phyloP scores from a whole-genome alignment of 2,113 vertebrate species.

The Montifringilla adamsi region DNA sequence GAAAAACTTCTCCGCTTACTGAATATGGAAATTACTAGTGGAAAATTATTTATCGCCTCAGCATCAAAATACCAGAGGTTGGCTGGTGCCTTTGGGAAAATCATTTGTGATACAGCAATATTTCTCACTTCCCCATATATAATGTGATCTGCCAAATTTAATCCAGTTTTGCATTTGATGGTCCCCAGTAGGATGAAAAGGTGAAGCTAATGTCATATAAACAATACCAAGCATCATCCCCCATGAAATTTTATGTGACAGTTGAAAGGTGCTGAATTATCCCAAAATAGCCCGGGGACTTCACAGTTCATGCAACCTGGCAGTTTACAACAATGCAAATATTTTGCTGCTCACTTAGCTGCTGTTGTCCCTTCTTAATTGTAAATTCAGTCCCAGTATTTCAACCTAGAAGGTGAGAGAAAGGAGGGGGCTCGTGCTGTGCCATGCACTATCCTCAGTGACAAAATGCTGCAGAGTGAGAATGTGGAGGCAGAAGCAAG shows the following conservation, averaged over 20 bases:
- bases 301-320: conserved; percentile 52
- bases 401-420: conserved; percentile 6
- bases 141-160: conserved; percentile 68
- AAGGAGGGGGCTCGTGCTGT: not conserved
- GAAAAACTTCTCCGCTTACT: conserved; percentile 41
- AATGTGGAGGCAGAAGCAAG: not conserved
- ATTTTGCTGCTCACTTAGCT: conserved; percentile 55
- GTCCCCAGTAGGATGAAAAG: conserved; percentile 65
- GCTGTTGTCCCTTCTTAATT: conserved; percentile 49
- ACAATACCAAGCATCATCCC: conserved; percentile 62
- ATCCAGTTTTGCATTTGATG: conserved; percentile 66
- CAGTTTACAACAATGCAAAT: conserved; percentile 61
- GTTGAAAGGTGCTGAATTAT: conserved; percentile 70
- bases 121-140: conserved; percentile 60
- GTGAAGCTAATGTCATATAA: conserved; percentile 68
- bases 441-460: not conserved
- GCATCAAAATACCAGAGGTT: conserved; percentile 64
- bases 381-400: conserved; percentile 1
- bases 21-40: conserved; percentile 47
- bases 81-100: conserved; percentile 63
- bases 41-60: conserved; percentile 61
- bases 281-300: conserved; percentile 40
- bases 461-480: not conserved
- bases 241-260: conserved; percentile 68
- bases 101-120: conserved; percentile 65